A percentile compares a stretch with the other conserved stretches of the same genome.
Evolutionary conservation across 2,888 invertebrate genomes (phyloP).

Genomic region (Cordilura impudica): DNA sequence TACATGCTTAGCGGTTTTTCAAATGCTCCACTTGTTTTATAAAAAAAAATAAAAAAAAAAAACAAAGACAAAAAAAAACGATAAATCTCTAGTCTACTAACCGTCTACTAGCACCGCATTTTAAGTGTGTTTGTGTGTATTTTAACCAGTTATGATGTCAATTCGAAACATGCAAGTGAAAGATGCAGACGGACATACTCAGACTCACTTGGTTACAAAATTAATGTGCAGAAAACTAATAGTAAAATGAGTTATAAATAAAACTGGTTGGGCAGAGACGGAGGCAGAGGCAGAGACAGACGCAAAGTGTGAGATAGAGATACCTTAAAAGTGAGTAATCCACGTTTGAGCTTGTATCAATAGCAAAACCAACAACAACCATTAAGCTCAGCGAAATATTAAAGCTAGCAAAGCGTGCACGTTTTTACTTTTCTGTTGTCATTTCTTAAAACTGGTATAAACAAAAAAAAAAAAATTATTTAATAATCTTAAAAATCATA

Average conservation of each 20-base stretch:
- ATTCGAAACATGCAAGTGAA: conserved; percentile 1
- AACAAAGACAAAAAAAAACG: neutral
- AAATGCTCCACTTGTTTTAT: conserved; percentile 34
- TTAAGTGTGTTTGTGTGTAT: no score
- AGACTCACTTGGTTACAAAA: neutral
- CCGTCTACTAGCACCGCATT: conserved; percentile 32
- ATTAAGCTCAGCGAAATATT: neutral
- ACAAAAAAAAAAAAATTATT: conserved; percentile 2
- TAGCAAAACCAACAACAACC: conserved; percentile 18
- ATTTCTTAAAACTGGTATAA: conserved; percentile 15
- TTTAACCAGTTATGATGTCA: conserved; percentile 45
- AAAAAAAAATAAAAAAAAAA: conserved; percentile 13
- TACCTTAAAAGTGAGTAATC: conserved; percentile 44
- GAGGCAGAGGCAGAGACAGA: neutral
- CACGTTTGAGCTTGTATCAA: conserved; percentile 28
- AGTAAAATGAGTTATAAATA: neutral
- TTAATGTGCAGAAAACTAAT: neutral
- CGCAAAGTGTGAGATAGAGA: neutral
- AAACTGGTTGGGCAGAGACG: neutral
- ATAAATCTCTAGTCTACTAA: conserved; percentile 30
- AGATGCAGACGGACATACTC: neutral
- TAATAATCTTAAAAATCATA: neutral
- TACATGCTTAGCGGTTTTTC: conserved; percentile 1
- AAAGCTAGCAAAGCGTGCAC: conserved; percentile 11
- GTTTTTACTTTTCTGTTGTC: neutral